Conservation (phyloP, 2,797 vertebrate species). For the Mormyrus proboscirostris region DNA sequence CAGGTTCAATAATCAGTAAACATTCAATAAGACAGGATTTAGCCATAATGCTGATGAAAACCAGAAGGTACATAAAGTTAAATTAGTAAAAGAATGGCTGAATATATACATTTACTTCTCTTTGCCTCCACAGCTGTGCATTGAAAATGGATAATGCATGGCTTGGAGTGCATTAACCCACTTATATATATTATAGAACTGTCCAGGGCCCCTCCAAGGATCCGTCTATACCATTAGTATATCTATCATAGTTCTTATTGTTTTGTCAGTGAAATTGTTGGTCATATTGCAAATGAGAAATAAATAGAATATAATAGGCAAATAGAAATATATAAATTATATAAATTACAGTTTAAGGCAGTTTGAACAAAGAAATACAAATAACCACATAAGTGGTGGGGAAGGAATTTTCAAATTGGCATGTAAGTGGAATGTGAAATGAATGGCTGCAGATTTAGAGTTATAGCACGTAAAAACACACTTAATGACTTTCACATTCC, state of each 20-base stretch:
- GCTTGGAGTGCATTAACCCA: background rate
- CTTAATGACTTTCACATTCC: background rate
- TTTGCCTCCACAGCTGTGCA: background rate
- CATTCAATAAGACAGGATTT: background rate
- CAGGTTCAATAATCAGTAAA: background rate
- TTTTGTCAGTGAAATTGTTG: background rate
- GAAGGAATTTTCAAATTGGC: background rate
- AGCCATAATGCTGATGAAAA: background rate
- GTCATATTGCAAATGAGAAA: background rate
- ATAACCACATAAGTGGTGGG: background rate
- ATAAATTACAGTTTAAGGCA: background rate
- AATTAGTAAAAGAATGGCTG: background rate
- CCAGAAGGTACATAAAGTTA: background rate
- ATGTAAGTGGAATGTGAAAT: background rate
- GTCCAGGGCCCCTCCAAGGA: background rate
- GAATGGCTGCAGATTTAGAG: background rate
- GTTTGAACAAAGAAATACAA: background rate
- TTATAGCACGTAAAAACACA: background rate
- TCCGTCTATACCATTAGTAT: background rate
- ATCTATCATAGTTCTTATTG: background rate
- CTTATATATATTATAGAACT: background rate
- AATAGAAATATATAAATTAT: background rate
- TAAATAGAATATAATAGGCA: background rate
- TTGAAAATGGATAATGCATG: background rate
- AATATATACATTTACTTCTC: background rate